A percentile compares a stretch with the other conserved stretches of the same genome.
Evolutionary conservation across 1,140 invertebrate genomes (phyloP).

Genomic region (Drosophila truncata): DNA sequence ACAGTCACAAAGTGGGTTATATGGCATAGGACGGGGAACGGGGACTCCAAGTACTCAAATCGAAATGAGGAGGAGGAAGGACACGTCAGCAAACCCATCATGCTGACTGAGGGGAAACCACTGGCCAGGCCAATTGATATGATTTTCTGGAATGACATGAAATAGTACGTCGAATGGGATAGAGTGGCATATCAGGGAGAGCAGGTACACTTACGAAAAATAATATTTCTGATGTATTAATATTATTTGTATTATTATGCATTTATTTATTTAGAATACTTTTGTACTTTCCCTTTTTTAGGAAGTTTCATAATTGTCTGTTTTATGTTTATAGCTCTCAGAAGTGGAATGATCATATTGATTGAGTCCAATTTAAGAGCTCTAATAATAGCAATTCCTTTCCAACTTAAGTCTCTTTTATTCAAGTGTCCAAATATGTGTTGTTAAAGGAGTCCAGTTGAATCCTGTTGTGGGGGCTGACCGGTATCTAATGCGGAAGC

Average conservation of each 20-base stretch:
- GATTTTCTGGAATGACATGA: conserved; percentile 57
- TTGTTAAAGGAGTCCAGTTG: conserved; percentile 4
- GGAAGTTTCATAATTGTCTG: background rate
- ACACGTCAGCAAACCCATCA: conserved; percentile 40
- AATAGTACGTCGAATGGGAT: background rate
- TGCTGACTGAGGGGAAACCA: conserved; percentile 43
- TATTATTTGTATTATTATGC: too few species aligned
- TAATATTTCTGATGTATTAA: too few species aligned
- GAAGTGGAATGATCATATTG: background rate
- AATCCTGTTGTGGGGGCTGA: conserved; percentile 24
- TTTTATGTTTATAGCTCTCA: background rate
- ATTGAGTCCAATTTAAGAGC: background rate
- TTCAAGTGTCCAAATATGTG: conserved; percentile 13
- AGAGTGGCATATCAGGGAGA: conserved; percentile 2
- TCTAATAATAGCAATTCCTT: background rate
- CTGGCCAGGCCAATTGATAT: conserved; percentile 54
- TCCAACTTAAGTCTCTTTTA: background rate
- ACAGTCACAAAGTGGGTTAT: conserved; percentile 22
- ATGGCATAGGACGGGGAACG: background rate
- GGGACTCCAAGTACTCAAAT: background rate
- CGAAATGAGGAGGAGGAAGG: conserved; percentile 4
- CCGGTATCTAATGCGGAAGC: conserved; percentile 61
- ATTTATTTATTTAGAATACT: too few species aligned
- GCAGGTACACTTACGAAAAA: conserved; percentile 6
- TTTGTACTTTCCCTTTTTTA: too few species aligned